Conservation (phyloP, 2,888 invertebrate genomes). For the Pachycephus smyrnensis region DNA sequence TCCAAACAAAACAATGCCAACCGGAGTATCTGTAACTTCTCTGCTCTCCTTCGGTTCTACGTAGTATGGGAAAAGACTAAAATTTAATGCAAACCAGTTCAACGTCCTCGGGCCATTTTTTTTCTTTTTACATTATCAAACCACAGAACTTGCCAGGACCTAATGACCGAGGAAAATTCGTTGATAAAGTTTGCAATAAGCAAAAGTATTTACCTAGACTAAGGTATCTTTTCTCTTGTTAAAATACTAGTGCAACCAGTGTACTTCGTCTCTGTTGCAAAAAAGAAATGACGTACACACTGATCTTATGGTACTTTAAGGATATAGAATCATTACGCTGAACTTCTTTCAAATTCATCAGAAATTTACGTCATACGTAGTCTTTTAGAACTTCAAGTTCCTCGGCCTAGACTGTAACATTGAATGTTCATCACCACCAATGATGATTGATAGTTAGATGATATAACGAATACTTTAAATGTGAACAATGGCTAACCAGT, state of each 20-base stretch:
- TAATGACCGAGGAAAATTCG: background rate
- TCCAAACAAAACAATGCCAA: background rate
- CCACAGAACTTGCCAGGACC: background rate
- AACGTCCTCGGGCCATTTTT: background rate
- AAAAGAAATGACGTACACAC: background rate
- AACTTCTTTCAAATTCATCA: background rate
- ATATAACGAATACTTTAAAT: background rate
- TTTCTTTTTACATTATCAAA: background rate
- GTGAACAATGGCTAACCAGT: background rate
- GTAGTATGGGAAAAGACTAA: background rate
- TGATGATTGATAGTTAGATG: background rate
- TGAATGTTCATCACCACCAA: background rate
- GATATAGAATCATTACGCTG: background rate
- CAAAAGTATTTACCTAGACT: background rate
- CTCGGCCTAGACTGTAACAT: background rate
- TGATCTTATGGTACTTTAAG: background rate
- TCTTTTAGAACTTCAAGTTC: background rate
- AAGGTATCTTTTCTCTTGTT: background rate
- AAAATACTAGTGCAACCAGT: background rate
- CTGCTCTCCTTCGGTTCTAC: background rate
- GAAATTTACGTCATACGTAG: background rate
- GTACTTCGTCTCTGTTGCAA: background rate
- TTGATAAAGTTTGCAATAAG: background rate
- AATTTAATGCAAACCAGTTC: background rate
- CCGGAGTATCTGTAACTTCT: background rate